Conservation (phyloP, 2,888 invertebrate species). For the Eueremaeus valkanovi region DNA sequence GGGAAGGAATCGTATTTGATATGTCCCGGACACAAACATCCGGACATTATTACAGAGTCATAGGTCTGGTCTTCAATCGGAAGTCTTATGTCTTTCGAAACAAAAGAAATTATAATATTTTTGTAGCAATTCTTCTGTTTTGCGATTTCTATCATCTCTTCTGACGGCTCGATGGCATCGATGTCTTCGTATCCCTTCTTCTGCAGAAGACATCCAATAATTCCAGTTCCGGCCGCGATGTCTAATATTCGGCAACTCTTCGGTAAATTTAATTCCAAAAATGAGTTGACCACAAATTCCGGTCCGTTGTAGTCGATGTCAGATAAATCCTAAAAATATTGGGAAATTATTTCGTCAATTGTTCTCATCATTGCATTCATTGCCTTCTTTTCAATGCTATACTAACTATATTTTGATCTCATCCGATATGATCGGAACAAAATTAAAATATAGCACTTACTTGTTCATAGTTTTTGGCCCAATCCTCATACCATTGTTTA, state of each 20-base stretch:
- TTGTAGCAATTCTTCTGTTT: constrained; percentile 29
- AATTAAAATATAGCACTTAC: too few species aligned
- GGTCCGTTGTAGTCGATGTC: background rate
- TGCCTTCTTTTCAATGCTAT: too few species aligned
- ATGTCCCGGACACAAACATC: constrained; percentile 34
- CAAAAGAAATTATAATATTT: background rate
- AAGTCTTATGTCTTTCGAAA: background rate
- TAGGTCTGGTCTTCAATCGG: constrained; percentile 27
- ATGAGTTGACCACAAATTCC: background rate
- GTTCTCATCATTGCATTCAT: too few species aligned
- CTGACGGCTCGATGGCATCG: constrained; percentile 35
- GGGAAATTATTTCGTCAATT: too few species aligned
- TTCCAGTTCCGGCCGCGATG: constrained; percentile 38
- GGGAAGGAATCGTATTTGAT: background rate
- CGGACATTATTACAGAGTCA: constrained; percentile 35
- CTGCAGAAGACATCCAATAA: background rate
- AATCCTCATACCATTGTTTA: too few species aligned
- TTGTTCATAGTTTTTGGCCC: too few species aligned
- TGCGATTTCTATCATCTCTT: constrained; percentile 33
- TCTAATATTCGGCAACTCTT: constrained; percentile 35
- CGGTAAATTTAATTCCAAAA: constrained; percentile 28
- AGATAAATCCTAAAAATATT: too few species aligned
- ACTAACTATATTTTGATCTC: too few species aligned
- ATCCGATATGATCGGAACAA: too few species aligned
- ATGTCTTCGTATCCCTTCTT: constrained; percentile 34